Percentiles rank a stretch among this genome's conserved stretches.
These are phyloP conservation scores for Clistopyga incitator DNA, from an alignment of 2,888 invertebrate species.

Conservation along the genomic window DNA sequence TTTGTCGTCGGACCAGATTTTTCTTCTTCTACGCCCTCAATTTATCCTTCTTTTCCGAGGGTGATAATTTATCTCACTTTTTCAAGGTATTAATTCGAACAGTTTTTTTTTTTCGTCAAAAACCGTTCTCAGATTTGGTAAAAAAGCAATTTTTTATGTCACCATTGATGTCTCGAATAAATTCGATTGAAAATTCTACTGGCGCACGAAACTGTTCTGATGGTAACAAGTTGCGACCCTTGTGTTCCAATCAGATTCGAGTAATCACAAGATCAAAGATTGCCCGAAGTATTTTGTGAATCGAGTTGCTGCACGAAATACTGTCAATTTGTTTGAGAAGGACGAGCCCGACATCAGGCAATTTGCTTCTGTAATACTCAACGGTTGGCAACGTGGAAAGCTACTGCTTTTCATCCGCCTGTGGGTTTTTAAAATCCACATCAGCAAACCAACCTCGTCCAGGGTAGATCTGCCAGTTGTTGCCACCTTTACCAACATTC, in stretches of 20 bases:
- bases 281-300: background rate
- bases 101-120: too few species aligned
- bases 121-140: too few species aligned
- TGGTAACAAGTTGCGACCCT: too few species aligned
- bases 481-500: background rate
- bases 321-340: slow-evolving; percentile 96
- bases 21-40: slow-evolving; percentile 66
- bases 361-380: slow-evolving; percentile 96
- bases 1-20: background rate
- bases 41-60: slow-evolving; percentile 79
- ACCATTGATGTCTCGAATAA: too few species aligned
- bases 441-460: background rate
- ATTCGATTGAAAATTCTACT: too few species aligned
- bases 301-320: slow-evolving; percentile 90
- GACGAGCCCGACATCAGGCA: slow-evolving; percentile 97
- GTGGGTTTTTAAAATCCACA: slow-evolving; percentile 87
- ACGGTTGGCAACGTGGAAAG: slow-evolving; percentile 99
- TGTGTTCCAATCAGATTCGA: background rate
- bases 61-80: background rate
- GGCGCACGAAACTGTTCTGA: too few species aligned
- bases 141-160: too few species aligned
- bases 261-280: background rate
- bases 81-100: too few species aligned
- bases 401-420: slow-evolving; percentile 96
- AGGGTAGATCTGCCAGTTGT: background rate